phyloP scores from a whole-genome alignment of 2,113 vertebrate genomes.

The Euleptes europaea region DNA sequence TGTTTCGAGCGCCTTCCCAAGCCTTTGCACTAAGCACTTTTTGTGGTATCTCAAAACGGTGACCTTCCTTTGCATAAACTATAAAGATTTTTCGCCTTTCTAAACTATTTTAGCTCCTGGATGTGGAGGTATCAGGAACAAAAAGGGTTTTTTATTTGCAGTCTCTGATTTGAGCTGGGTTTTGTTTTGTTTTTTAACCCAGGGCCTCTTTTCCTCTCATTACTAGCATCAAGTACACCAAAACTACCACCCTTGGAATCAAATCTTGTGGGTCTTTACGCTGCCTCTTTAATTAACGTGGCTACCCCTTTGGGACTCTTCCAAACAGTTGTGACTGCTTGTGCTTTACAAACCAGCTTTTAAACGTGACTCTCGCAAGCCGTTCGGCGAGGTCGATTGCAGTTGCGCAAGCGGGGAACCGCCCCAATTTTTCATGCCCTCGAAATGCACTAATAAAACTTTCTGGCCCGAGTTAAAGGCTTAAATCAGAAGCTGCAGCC shows the following conservation, averaged over 20 bases:
- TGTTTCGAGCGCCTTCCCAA: slow-evolving; percentile 22
- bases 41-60: too few relatives aligned
- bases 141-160: neutral
- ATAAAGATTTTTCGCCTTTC: too few relatives aligned
- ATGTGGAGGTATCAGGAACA: neutral
- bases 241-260: neutral
- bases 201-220: neutral
- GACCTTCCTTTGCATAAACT: too few relatives aligned
- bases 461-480: neutral
- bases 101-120: too few relatives aligned
- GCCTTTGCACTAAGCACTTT: neutral
- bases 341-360: neutral
- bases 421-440: neutral
- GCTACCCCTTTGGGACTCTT: too few relatives aligned
- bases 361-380: neutral
- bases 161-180: neutral
- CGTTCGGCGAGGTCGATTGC: too few relatives aligned
- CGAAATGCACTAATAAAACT: neutral
- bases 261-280: too few relatives aligned
- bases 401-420: too few relatives aligned
- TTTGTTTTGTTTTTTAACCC: too few relatives aligned
- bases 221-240: neutral
- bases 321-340: neutral
- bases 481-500: neutral
- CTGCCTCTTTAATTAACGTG: too few relatives aligned